Conservation (phyloP, 1,140 invertebrate genomes). For the Aphis craccivora region DNA sequence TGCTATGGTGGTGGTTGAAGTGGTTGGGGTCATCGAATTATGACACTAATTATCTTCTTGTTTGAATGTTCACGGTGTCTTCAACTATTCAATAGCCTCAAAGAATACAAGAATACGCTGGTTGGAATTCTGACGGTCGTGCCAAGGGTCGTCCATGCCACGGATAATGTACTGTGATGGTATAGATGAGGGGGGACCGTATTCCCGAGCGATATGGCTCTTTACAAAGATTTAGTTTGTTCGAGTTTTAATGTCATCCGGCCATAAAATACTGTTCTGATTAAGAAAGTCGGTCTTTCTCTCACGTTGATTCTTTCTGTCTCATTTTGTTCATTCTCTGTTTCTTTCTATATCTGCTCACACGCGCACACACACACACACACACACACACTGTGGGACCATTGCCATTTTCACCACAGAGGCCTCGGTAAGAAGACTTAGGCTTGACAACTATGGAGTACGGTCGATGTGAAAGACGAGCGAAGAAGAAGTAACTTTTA, state of each 20-base stretch:
- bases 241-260: constrained; percentile 53
- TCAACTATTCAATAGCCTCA: too few species aligned
- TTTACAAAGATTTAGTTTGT: constrained; percentile 50
- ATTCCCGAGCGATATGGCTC: constrained; percentile 22
- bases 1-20: too few species aligned
- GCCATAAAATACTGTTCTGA: constrained; percentile 54
- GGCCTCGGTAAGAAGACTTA: neutral
- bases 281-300: constrained; percentile 26
- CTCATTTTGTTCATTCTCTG: neutral
- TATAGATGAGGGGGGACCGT: neutral
- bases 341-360: neutral
- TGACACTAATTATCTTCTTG: neutral
- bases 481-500: constrained; percentile 44
- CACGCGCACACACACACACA: neutral
- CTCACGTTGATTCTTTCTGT: neutral
- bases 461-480: neutral
- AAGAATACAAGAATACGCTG: neutral
- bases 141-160: neutral
- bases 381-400: neutral
- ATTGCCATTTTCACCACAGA: neutral
- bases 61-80: neutral
- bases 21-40: neutral
- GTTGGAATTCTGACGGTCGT: constrained; percentile 2
- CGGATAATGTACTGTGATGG: neutral
- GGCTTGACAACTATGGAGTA: neutral